A percentile compares a stretch with the other conserved stretches of the same genome.
Evolutionary conservation across 2,113 vertebrate genomes (phyloP).

Genomic region (Dromas ardeola): DNA sequence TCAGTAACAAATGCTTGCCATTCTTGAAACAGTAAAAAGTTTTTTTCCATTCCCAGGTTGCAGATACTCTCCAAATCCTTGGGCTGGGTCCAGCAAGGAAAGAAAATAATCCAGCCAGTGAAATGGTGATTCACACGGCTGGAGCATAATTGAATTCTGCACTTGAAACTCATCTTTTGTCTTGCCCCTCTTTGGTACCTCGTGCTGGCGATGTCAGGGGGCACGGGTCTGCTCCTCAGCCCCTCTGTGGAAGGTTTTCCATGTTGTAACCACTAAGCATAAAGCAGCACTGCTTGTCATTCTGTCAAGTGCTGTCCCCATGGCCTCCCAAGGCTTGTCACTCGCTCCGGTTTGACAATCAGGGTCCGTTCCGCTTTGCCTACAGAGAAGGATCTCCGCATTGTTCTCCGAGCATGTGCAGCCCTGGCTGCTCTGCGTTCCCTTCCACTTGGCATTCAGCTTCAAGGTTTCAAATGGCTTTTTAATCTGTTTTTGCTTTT

Average conservation of each 20-base stretch:
- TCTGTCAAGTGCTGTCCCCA: neutral
- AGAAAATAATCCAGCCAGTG: neutral
- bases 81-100: neutral
- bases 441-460: neutral
- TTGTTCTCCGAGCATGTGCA: fast-evolving
- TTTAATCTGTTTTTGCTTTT: constrained; percentile 33
- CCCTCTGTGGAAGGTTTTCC: neutral
- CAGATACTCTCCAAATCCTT: neutral
- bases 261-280: neutral
- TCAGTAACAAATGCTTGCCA: neutral
- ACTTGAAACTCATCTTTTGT: neutral
- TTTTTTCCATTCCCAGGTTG: neutral
- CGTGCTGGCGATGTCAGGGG: fast-evolving
- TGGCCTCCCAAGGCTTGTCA: neutral
- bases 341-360: neutral
- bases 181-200: neutral
- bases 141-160: neutral
- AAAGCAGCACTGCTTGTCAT: neutral
- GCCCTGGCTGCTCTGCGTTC: neutral
- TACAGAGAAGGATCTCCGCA: neutral
- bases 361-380: neutral
- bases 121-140: neutral
- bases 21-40: neutral
- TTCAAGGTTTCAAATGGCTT: constrained; percentile 49
- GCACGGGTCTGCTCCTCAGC: neutral